Base-by-base conservation (phyloP, 2,797 vertebrate genomes). In the Takifugu rubripes region DNA sequence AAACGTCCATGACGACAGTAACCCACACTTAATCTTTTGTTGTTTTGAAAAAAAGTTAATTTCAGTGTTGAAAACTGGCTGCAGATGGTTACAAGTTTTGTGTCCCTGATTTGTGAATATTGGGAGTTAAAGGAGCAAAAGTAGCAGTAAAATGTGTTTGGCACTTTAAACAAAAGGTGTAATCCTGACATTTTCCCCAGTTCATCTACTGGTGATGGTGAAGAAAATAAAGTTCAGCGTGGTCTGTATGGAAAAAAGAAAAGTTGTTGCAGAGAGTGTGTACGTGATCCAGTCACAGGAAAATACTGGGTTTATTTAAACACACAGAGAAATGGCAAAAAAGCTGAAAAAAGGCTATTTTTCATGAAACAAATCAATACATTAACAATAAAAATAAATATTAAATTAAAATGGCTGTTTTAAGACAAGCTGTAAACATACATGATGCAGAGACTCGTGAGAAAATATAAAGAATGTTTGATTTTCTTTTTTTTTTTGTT, bases 381-480 rank as follows among this genome's bases (percentile, higher is more conserved):
- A 83, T 82, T 82, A 86, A 70, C 36, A 40, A 40, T 11, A 29
- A 65, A 69, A 90, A 92, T 92, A 92, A 92, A 93, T 92, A 92
- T 88, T 92, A 93, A 92, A 93, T 92, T 86, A 80, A 78, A 76
- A 74, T 71, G 82, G 63, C 67, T 80, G 78, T 72, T 75, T 77
- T 84, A 89, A 87, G 85, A 89, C 78, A 36, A 66, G 27, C 72
- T 82, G 86, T 87, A 88, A 89, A 89, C 79, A 81, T 49, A 46
- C 58, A 54, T 40, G 68, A 68, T 43, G 52, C 25, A 70, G 66
- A 75, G 59, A 80, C 64, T 21, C 67, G 76, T 40, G 59, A 73
- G 49, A 53, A 78, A 82, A 68, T 49, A 68, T 50, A 69, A 24
- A 78, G 67, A 70, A 78, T 63, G 56, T 77, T 59, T 73, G 76